Evolutionary conservation across 2,888 invertebrate genomes (phyloP).

Genomic region (Plusia festucae): DNA sequence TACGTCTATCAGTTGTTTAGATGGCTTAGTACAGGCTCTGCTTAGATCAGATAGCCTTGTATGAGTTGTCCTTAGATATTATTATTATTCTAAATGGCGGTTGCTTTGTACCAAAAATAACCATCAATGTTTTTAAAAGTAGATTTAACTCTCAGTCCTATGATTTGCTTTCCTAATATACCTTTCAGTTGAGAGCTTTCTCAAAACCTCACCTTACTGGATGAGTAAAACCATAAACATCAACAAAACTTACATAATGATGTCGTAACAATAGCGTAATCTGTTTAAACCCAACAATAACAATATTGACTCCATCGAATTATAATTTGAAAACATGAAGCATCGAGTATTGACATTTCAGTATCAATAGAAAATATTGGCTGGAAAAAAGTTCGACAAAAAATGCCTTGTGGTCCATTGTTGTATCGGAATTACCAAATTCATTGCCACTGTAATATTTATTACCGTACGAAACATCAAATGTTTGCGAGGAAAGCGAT

Average conservation of each 20-base stretch:
- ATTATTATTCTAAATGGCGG: too few relatives aligned
- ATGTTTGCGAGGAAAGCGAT: constrained; percentile 71
- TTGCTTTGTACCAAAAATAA: too few relatives aligned
- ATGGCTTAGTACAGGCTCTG: too few relatives aligned
- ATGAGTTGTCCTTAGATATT: too few relatives aligned
- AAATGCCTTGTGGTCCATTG: constrained; percentile 35
- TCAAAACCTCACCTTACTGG: neutral
- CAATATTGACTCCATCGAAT: constrained; percentile 32
- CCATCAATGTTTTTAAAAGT: neutral
- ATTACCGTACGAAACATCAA: constrained; percentile 70
- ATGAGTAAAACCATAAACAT: neutral
- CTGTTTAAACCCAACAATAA: constrained; percentile 21
- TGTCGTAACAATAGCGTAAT: constrained; percentile 23
- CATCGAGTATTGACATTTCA: constrained; percentile 34
- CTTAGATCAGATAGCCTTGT: too few relatives aligned
- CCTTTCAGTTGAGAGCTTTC: neutral
- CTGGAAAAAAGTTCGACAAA: constrained; percentile 29
- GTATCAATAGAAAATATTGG: constrained; percentile 10
- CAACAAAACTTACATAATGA: neutral
- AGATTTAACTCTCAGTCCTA: neutral
- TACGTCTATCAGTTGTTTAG: too few relatives aligned
- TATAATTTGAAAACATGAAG: constrained; percentile 32
- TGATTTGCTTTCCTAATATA: neutral
- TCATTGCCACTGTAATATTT: constrained; percentile 65
- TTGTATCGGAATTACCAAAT: constrained; percentile 57